phyloP scores from a whole-genome alignment of 2,888 invertebrate genomes.

The Acrobasis consociella region DNA sequence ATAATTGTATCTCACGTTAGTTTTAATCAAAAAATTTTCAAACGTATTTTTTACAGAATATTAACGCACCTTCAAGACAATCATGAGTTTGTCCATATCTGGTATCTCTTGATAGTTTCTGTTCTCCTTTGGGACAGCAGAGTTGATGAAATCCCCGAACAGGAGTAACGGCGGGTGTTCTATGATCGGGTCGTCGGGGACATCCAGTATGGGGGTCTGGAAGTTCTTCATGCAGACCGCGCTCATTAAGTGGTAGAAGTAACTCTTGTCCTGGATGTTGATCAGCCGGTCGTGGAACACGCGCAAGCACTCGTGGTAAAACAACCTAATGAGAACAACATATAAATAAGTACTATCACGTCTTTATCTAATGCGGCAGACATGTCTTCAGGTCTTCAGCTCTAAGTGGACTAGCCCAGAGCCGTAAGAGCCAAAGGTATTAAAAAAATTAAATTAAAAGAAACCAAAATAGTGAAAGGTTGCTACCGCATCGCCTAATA shows the following conservation, averaged over 20 bases:
- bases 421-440: no score
- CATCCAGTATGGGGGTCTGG: slow-evolving; percentile 80
- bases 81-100: slow-evolving; percentile 87
- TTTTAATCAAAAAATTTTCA: no score
- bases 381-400: no score
- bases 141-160: slow-evolving; percentile 93
- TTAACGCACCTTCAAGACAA: slow-evolving; percentile 84
- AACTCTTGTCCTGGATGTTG: slow-evolving; percentile 90
- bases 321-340: slow-evolving; percentile 82
- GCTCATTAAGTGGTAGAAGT: slow-evolving; percentile 89
- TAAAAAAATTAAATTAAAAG: no score
- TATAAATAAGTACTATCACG: no score
- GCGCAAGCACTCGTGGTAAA: slow-evolving; percentile 95
- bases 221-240: slow-evolving; percentile 86
- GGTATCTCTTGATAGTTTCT: slow-evolving; percentile 92
- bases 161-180: slow-evolving; percentile 86
- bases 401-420: no score
- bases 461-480: no score
- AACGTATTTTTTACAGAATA: no score
- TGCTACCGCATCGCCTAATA: no score
- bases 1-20: no score
- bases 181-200: slow-evolving; percentile 84
- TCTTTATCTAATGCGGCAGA: no score
- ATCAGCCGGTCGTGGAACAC: slow-evolving; percentile 96
- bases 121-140: slow-evolving; percentile 87